Evolutionary conservation across 1,140 invertebrate genomes (phyloP).

Genomic region (Aphelenchoides fujianensis): DNA sequence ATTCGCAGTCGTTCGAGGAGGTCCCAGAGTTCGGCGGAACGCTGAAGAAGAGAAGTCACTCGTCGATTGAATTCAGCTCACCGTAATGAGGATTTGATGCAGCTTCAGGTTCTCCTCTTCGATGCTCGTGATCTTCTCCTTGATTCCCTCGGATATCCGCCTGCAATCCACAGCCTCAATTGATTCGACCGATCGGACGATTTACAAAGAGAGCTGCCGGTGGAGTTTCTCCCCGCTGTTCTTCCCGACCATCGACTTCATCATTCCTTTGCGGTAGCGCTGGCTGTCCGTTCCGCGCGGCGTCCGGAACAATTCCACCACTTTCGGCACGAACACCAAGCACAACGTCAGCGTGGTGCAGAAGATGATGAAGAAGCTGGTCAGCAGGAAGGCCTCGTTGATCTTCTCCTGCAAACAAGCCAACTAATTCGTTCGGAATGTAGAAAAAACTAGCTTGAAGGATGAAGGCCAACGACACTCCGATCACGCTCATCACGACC

Average conservation of each 20-base stretch:
- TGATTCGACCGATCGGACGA: conserved; percentile 25
- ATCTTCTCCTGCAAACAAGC: conserved; percentile 80
- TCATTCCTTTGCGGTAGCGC: conserved; percentile 58
- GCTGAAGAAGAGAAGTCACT: conserved; percentile 35
- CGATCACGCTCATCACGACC: conserved; percentile 95
- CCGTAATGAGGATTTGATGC: conserved; percentile 44
- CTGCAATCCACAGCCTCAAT: conserved; percentile 24
- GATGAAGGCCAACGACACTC: conserved; percentile 86
- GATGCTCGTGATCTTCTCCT: conserved; percentile 35
- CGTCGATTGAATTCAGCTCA: conserved; percentile 23
- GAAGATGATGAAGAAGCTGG: conserved; percentile 94
- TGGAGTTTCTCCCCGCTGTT: conserved; percentile 36
- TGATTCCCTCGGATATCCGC: conserved; percentile 38
- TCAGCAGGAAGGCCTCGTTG: conserved; percentile 90
- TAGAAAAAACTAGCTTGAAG: conserved; percentile 65
- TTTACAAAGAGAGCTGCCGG: conserved; percentile 44
- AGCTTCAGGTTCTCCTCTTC: conserved; percentile 42
- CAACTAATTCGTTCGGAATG: conserved; percentile 6
- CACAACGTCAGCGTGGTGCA: conserved; percentile 95
- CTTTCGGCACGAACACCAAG: conserved; percentile 97
- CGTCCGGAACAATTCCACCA: conserved; percentile 63
- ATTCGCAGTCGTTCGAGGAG: conserved; percentile 46
- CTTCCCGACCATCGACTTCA: conserved; percentile 58
- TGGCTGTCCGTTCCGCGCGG: conserved; percentile 53
- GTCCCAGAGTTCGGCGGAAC: conserved; percentile 56